Base-by-base conservation (phyloP, 2,113 vertebrate species). In the Mola mola region DNA sequence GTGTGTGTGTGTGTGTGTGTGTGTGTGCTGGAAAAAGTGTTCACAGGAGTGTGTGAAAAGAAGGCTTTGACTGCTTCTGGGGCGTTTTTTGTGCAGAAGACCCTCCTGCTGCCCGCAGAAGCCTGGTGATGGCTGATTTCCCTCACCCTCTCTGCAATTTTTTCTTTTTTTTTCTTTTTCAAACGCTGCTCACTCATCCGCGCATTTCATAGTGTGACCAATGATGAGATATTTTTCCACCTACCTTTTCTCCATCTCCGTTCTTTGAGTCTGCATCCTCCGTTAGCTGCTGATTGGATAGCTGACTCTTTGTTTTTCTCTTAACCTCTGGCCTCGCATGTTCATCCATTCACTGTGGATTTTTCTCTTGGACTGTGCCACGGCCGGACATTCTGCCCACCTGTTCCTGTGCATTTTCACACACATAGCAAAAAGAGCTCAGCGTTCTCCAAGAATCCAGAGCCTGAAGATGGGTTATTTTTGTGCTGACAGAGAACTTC, bases 21-120 rank as follows among this genome's bases (percentile, higher is more conserved):
- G 67, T 57, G 66, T 74, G 76, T 31, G 52, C 44, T 15, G 3
- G 29, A 61, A 73, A 36, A 16, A 41, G 46, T 55, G 22, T 75
- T 79, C 58, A 70, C 6, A 11, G 21, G 74, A 38, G 68, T 68
- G 68, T 78, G 78, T 88, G 78, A 87, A 88, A 87, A 72, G 72
- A 81, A 75, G 82, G 75, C 84, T 85, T 88, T 87, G 78, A 85
- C 80, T 65, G 64, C 62, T 66, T 81, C 81, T 83, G 72, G 72
- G 67, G 67, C 55, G 74, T 75, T 87, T n/a, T 83, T 83, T 82
- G 75, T 83, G 36, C 66, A 31, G 67, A 60, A 48, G 70, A 75
- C 57, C 75, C 72, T 83, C 79, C 83, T 66, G 83, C 82, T 82
- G 82, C 46, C 72, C 43, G 58, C 33, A 67, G 73, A 22, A 74